phyloP scores from a whole-genome alignment of 92 coral and sea anemone genomes.

The Blastomussa wellsi region DNA sequence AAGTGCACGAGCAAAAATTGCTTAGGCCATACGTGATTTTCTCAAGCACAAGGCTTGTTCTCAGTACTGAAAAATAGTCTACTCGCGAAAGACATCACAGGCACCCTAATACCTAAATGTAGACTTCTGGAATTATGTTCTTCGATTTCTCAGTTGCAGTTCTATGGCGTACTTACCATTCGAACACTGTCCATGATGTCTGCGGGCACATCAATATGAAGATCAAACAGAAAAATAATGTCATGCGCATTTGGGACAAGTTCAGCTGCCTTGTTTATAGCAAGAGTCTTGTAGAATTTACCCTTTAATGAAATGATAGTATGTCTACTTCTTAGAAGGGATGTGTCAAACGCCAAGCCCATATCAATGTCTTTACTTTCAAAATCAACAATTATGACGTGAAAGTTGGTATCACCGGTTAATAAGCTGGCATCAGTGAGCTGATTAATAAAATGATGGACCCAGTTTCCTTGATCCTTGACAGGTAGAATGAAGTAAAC shows the following conservation, averaged over 20 bases:
- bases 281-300: slow-evolving; percentile 39
- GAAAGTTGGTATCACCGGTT: slow-evolving; percentile 36
- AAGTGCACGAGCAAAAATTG: too few species aligned
- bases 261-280: slow-evolving; percentile 47
- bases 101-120: too few species aligned
- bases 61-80: too few species aligned
- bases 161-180: not conserved
- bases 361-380: slow-evolving; percentile 41
- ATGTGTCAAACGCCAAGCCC: slow-evolving; percentile 21
- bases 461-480: slow-evolving; percentile 49
- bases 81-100: too few species aligned
- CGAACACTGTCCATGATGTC: not conserved
- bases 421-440: slow-evolving; percentile 24
- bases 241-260: slow-evolving; percentile 26
- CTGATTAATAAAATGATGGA: slow-evolving; percentile 30
- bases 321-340: slow-evolving; percentile 31
- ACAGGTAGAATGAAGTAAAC: slow-evolving; percentile 40
- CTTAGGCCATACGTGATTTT: too few species aligned
- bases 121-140: too few species aligned
- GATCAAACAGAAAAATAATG: slow-evolving; percentile 48
- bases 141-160: too few species aligned
- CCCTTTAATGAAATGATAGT: slow-evolving; percentile 31
- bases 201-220: slow-evolving; percentile 20
- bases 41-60: too few species aligned
- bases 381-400: slow-evolving; percentile 38